Conservation (phyloP, 2,888 invertebrate species). For the Pyrrhia umbra region DNA sequence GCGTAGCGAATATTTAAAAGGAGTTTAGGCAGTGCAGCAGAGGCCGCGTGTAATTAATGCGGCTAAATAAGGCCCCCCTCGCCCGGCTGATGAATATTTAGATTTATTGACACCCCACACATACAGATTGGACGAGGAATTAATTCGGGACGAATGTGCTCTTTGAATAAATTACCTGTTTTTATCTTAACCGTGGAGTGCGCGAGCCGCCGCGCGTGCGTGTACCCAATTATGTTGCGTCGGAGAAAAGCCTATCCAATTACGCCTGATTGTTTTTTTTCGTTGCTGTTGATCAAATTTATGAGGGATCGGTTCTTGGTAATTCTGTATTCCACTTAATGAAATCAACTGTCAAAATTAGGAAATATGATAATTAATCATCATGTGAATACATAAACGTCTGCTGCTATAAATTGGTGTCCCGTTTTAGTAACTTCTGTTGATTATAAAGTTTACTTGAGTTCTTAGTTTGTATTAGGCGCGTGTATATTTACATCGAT, state of each 20-base stretch:
- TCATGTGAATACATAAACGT: neutral
- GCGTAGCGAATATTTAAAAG: conserved; percentile 66
- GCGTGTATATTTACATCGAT: too few relatives aligned
- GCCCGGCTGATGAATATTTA: conserved; percentile 76
- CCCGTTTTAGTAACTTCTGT: too few relatives aligned
- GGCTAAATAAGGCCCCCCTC: conserved; percentile 61
- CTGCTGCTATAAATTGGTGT: neutral
- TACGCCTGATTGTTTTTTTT: conserved; percentile 60
- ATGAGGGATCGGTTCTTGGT: conserved; percentile 52
- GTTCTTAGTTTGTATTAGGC: too few relatives aligned
- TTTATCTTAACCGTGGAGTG: conserved; percentile 64
- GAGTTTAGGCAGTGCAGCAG: conserved; percentile 52
- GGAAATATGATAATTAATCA: conserved; percentile 21
- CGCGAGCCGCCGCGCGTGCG: conserved; percentile 42
- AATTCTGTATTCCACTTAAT: conserved; percentile 42
- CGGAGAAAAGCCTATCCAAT: conserved; percentile 62
- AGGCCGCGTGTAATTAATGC: conserved; percentile 68
- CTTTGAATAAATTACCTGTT: conserved; percentile 73
- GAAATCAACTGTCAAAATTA: conserved; percentile 44
- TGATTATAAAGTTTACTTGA: too few relatives aligned
- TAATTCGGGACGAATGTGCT: conserved; percentile 66
- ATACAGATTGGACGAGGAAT: conserved; percentile 64
- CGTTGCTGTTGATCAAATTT: conserved; percentile 50
- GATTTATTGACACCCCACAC: conserved; percentile 74
- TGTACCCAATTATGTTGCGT: conserved; percentile 59